phyloP scores from a whole-genome alignment of 1,140 invertebrate species.

The Drosophila kepulauana region DNA sequence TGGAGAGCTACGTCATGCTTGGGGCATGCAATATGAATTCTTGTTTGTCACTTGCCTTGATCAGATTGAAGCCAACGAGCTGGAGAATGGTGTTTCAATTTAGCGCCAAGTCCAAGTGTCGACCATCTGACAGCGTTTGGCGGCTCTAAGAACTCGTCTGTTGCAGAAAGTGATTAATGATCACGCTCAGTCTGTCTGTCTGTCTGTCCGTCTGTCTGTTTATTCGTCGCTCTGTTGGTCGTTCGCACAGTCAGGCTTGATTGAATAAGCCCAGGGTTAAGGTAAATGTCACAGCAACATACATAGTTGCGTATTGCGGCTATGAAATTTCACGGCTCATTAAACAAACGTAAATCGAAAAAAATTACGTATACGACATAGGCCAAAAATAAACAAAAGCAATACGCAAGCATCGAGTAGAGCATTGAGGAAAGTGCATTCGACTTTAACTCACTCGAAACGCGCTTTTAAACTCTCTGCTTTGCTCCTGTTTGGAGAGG shows the following conservation, averaged over 20 bases:
- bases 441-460: background rate
- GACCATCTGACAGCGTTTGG: background rate
- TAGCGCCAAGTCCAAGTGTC: conserved; percentile 17
- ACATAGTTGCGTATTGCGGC: conserved; percentile 18
- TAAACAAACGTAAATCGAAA: conserved; percentile 41
- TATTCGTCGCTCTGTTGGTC: conserved; percentile 10
- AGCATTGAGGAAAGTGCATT: conserved; percentile 26
- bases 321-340: conserved; percentile 66
- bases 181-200: background rate
- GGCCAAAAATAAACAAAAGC: conserved; percentile 7
- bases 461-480: background rate
- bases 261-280: conserved; percentile 77
- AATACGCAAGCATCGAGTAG: background rate
- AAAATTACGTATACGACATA: conserved; percentile 15
- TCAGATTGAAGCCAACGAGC: conserved; percentile 19
- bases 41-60: conserved; percentile 46
- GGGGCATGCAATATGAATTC: conserved; percentile 18
- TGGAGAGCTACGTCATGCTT: background rate
- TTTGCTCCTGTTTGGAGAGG: background rate
- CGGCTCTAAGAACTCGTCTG: background rate
- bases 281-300: conserved; percentile 74
- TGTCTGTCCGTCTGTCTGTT: background rate
- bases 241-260: conserved; percentile 68
- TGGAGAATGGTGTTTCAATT: conserved; percentile 12
- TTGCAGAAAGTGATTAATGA: conserved; percentile 31